A percentile compares a stretch with the other conserved stretches of the same genome.
Conservation (phyloP, 1,140 invertebrate species). For the Ceratina australensis region DNA sequence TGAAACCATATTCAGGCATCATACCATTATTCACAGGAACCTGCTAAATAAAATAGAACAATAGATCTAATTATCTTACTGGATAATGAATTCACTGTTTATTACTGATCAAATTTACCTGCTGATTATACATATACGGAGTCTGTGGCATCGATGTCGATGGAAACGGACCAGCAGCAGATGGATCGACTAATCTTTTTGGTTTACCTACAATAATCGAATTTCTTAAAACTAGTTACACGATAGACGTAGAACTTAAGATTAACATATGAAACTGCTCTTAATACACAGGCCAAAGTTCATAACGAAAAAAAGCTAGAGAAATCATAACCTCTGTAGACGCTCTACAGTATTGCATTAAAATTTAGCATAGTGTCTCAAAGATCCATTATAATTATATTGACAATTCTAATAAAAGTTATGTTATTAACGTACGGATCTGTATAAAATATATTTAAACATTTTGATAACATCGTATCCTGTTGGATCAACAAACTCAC, state of each 20-base stretch:
- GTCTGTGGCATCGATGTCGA: constrained; percentile 56
- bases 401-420: too few species aligned
- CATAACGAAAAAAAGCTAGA: background rate
- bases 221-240: background rate
- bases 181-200: constrained; percentile 76
- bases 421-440: background rate
- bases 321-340: constrained; percentile 28
- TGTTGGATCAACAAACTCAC: constrained; percentile 60
- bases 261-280: background rate
- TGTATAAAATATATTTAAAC: background rate
- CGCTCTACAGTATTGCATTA: too few species aligned
- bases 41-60: constrained; percentile 52
- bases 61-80: background rate
- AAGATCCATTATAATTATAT: background rate
- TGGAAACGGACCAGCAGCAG: constrained; percentile 65
- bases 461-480: constrained; percentile 1
- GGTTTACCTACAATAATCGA: constrained; percentile 69
- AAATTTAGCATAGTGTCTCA: background rate
- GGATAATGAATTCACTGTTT: background rate
- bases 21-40: constrained; percentile 72
- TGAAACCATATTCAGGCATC: constrained; percentile 74
- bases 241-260: background rate
- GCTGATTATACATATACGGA: constrained; percentile 74
- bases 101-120: constrained; percentile 64
- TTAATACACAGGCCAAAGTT: background rate